Conservation (phyloP, 2,113 vertebrate species). For the Saccopteryx leptura region DNA sequence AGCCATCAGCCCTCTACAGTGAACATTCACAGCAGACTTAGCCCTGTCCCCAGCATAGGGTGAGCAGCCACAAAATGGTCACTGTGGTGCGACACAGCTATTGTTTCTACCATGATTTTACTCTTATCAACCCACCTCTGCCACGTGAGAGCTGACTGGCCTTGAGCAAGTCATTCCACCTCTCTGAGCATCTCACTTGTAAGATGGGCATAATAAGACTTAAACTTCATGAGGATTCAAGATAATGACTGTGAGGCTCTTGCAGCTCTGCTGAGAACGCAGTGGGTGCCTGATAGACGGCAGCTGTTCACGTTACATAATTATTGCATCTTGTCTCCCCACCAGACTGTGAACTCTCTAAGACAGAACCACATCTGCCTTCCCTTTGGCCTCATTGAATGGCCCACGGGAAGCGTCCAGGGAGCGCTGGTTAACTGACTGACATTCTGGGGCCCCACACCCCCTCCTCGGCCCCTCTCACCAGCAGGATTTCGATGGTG, state of each 20-base stretch:
- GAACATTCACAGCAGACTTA: not conserved
- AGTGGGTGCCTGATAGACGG: constrained; percentile 65
- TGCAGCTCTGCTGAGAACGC: constrained; percentile 63
- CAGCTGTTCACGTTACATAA: constrained; percentile 77
- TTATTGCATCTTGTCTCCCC: constrained; percentile 71
- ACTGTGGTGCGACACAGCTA: not conserved
- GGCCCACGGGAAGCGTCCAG: not conserved
- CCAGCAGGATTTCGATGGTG: constrained; percentile 98
- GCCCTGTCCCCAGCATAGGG: not conserved
- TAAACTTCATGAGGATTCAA: constrained; percentile 50
- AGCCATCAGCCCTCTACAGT: not conserved
- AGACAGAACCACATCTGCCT: constrained; percentile 44
- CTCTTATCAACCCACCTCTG: not conserved
- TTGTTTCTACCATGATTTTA: not conserved
- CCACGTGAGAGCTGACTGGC: constrained; percentile 36
- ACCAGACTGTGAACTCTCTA: constrained; percentile 54
- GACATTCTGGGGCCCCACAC: constrained; percentile 22
- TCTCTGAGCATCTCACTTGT: constrained; percentile 67
- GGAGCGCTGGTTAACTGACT: not conserved
- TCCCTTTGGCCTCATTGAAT: constrained; percentile 26
- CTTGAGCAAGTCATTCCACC: constrained; percentile 47
- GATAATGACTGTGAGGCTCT: constrained; percentile 70
- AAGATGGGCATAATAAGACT: constrained; percentile 55
- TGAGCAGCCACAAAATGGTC: not conserved
- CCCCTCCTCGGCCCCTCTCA: constrained; percentile 85